These are phyloP conservation scores for Tragulus kanchil DNA, from an alignment of 2,113 vertebrate species.

Conservation along the genomic window DNA sequence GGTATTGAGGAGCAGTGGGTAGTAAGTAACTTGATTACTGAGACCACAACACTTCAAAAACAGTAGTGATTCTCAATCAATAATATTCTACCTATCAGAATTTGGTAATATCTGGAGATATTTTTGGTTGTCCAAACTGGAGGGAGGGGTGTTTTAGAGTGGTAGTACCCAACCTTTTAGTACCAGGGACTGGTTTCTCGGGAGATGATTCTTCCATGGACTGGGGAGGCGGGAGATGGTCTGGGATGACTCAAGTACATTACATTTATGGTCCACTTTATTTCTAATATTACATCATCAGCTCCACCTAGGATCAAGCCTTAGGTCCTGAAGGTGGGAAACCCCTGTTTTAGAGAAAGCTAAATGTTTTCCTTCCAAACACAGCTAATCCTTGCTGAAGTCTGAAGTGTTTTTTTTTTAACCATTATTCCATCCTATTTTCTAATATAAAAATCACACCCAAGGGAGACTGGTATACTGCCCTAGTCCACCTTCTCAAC, in stretches of 20 bases:
- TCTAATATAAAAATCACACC: background rate
- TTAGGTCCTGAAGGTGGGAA: background rate
- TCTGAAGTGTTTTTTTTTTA: conserved; percentile 42
- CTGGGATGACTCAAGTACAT: background rate
- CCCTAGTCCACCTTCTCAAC: background rate
- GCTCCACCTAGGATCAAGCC: background rate
- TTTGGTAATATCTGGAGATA: background rate
- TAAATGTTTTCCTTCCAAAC: conserved; percentile 7
- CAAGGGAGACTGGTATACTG: background rate
- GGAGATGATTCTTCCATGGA: background rate
- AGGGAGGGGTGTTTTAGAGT: background rate
- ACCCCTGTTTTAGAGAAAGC: background rate
- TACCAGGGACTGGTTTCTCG: background rate
- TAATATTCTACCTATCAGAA: background rate
- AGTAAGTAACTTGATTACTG: background rate
- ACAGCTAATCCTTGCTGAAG: background rate
- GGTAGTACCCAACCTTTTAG: background rate
- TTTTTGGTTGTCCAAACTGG: background rate
- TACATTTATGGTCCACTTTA: background rate
- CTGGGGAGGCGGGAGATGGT: background rate
- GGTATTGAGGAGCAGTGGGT: background rate
- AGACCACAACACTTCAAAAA: too few species aligned
- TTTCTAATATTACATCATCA: background rate
- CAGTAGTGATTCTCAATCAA: background rate
- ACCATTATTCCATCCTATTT: background rate